phyloP scores from a whole-genome alignment of 2,797 vertebrate genomes.

The Catamblyrhynchus diadema region DNA sequence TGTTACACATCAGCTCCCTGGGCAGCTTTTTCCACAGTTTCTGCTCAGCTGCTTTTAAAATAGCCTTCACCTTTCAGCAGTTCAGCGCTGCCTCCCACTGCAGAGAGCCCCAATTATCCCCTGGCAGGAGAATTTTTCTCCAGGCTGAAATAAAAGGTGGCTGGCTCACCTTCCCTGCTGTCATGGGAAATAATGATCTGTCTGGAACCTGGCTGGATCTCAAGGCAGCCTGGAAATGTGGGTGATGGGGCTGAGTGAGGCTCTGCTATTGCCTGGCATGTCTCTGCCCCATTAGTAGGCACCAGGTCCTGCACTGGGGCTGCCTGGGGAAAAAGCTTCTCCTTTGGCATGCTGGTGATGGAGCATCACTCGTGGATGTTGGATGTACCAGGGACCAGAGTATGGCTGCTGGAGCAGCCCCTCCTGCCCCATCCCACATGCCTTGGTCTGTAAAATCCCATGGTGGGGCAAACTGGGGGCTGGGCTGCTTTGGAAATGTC shows the following conservation, averaged over 20 bases:
- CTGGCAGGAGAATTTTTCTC: constrained; percentile 20
- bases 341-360: fast-evolving
- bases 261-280: neutral
- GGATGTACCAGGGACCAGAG: neutral
- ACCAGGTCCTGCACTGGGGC: neutral
- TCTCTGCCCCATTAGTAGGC: neutral
- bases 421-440: fast-evolving
- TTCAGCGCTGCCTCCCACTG: neutral
- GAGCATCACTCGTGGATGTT: fast-evolving
- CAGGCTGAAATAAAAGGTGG: neutral
- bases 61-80: neutral
- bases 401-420: neutral
- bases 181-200: neutral
- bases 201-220: neutral
- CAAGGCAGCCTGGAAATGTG: neutral
- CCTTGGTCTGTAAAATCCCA: neutral
- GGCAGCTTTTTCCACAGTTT: neutral
- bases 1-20: neutral
- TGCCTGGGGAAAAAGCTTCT: neutral
- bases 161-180: neutral
- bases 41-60: constrained; percentile 19
- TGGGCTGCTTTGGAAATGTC: neutral
- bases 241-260: neutral
- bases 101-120: neutral
- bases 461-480: fast-evolving